Conservation (phyloP, 2,797 vertebrate species). For the Decapterus maruadsi region DNA sequence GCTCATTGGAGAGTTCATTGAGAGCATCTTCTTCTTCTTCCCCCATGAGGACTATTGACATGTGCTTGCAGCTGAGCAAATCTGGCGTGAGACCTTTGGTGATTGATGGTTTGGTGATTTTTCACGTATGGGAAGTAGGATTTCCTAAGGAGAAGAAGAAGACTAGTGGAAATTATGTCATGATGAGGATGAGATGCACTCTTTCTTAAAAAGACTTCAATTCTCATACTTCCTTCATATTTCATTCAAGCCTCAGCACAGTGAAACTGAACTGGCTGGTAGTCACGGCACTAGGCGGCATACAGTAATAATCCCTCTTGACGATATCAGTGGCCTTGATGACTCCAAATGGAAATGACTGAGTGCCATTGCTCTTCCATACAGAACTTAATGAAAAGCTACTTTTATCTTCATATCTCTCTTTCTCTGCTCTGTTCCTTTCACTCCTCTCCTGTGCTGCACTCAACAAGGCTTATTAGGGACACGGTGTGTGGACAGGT, state of each 20-base stretch:
- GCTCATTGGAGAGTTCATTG: constrained; percentile 80
- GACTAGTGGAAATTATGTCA: too few relatives aligned
- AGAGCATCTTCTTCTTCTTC: constrained; percentile 78
- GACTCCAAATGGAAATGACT: constrained; percentile 29
- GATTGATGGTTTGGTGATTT: too few relatives aligned
- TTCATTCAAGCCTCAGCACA: not conserved
- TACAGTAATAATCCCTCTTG: constrained; percentile 13
- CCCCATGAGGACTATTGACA: too few relatives aligned
- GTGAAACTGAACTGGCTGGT: not conserved
- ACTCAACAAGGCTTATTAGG: constrained; percentile 36
- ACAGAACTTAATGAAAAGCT: constrained; percentile 34
- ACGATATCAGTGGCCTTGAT: constrained; percentile 16
- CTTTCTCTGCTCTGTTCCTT: constrained; percentile 10
- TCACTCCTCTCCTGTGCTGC: not conserved
- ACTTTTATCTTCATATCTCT: constrained; percentile 10
- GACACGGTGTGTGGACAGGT: constrained; percentile 36
- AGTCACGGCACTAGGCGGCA: not conserved
- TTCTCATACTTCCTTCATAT: not conserved
- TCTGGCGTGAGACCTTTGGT: too few relatives aligned
- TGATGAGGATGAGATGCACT: too few relatives aligned
- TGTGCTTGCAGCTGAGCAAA: too few relatives aligned
- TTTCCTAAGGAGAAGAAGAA: too few relatives aligned
- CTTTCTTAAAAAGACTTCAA: too few relatives aligned
- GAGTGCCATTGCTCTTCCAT: constrained; percentile 7
- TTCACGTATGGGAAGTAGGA: too few relatives aligned